Evolutionary conservation across 2,888 invertebrate species (phyloP).

Genomic region (Salpingus planirostris): DNA sequence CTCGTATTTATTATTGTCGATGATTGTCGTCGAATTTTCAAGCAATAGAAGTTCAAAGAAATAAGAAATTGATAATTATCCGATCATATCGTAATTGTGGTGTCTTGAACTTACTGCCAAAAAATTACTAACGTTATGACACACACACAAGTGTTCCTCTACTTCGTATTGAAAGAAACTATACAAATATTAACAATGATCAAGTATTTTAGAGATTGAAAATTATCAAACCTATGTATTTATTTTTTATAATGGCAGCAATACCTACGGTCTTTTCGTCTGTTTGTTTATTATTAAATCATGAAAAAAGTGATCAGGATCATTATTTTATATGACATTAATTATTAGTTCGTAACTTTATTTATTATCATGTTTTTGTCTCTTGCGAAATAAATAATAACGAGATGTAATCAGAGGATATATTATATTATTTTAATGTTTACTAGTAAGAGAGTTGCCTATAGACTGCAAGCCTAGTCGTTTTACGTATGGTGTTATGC

Average conservation of each 20-base stretch:
- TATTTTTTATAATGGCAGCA: constrained; percentile 13
- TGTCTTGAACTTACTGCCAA: constrained; percentile 30
- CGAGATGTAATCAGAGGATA: no score
- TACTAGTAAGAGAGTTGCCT: constrained; percentile 11
- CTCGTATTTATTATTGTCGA: no score
- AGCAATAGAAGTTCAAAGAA: constrained; percentile 18
- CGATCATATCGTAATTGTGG: constrained; percentile 26
- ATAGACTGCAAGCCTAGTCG: constrained; percentile 24
- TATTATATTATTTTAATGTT: constrained; percentile 38
- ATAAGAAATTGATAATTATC: no score
- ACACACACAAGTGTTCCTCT: constrained; percentile 15
- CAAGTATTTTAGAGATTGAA: no score
- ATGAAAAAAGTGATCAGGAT: constrained; percentile 3
- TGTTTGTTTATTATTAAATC: constrained; percentile 6
- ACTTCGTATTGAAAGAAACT: neutral
- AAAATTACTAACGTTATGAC: constrained; percentile 14
- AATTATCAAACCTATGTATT: constrained; percentile 7
- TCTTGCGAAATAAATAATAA: no score
- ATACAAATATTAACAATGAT: constrained; percentile 1
- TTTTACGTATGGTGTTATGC: constrained; percentile 17
- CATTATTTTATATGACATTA: constrained; percentile 24
- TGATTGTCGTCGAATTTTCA: no score
- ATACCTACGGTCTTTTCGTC: constrained; percentile 8
- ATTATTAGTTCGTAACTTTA: no score
- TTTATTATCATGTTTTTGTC: no score